phyloP scores from a whole-genome alignment of 2,888 invertebrate genomes.

The Hetaerina titia region DNA sequence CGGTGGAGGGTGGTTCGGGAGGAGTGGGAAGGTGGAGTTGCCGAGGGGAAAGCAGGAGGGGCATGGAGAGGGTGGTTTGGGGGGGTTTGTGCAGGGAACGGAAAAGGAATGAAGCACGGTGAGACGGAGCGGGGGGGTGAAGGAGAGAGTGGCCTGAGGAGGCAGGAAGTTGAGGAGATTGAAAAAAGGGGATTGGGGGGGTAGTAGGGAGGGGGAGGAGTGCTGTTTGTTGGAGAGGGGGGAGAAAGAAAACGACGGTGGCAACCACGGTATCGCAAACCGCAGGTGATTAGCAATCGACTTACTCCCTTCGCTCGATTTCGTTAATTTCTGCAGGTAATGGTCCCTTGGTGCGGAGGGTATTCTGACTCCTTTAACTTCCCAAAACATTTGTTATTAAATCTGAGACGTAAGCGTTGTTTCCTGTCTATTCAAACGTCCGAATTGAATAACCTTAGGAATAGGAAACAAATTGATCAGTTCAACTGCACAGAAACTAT shows the following conservation, averaged over 20 bases:
- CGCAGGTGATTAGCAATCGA: not conserved
- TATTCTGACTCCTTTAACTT: no score
- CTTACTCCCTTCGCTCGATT: no score
- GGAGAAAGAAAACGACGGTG: not conserved
- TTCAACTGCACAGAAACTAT: no score
- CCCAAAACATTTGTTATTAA: no score
- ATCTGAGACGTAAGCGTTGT: no score
- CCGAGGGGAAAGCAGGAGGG: not conserved
- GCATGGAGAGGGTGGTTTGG: not conserved
- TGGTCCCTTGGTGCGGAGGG: no score
- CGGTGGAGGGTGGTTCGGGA: not conserved
- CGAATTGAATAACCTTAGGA: no score
- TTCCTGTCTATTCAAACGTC: no score
- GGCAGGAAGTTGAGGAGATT: constrained; percentile 8
- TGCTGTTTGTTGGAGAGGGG: not conserved
- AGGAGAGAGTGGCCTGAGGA: not conserved
- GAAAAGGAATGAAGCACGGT: not conserved
- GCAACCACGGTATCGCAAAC: not conserved
- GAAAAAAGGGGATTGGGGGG: not conserved
- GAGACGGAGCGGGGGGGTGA: not conserved
- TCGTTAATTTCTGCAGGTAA: no score
- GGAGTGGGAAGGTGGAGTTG: not conserved
- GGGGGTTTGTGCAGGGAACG: not conserved
- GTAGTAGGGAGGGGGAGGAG: not conserved
- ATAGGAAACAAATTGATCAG: no score